Base-by-base conservation (phyloP, 2,888 invertebrate species). In the Epistrophe grossulariae region DNA sequence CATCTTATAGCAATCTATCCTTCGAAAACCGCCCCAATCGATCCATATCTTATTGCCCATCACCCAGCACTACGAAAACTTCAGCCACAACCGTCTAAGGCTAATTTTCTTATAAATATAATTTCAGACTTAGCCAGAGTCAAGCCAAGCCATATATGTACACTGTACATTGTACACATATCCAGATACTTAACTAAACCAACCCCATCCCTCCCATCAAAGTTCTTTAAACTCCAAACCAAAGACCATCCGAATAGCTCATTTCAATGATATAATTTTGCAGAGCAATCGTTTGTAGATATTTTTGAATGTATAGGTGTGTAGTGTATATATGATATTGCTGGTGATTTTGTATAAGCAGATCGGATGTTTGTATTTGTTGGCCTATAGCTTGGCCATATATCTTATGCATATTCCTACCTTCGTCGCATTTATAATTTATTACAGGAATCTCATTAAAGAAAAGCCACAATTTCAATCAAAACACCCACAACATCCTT, bases 381-480 rank as follows among this genome's bases (percentile, higher is more conserved):
- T 73, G 83, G 70, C 70, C 70, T 70, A 68, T 68, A 70, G 55
- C 70, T 87, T 79, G 76, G 66, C 48, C 83, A 79, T 83, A 87
- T 87, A 83, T 87, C 87, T 87, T 79, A 87, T 87, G 87, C 87
- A 87, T 87, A 87, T 87, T 87, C 87, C 83, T 87, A 87, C 88
- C 88, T 88, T 88, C 85, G 83, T 84, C 88, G 88, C 88, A 88
- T 85, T 88, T 88, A 88, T 89, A 89, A 89, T 89, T 89, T 89
- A 89, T 89, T 89, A 87, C 89, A 81, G 89, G 88, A 89, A 89
- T 89, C 89, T 89, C 89, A 89, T 89, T 89, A 89, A 88, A 89
- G 88, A 87, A 87, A 88, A 88, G 89, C 88, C 89, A 88, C 88
- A 89, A 88, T 89, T 89, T 89, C 89, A 89, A 89, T 89, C 89